phyloP scores from a whole-genome alignment of 2,113 vertebrate species.

The Pipa parva region DNA sequence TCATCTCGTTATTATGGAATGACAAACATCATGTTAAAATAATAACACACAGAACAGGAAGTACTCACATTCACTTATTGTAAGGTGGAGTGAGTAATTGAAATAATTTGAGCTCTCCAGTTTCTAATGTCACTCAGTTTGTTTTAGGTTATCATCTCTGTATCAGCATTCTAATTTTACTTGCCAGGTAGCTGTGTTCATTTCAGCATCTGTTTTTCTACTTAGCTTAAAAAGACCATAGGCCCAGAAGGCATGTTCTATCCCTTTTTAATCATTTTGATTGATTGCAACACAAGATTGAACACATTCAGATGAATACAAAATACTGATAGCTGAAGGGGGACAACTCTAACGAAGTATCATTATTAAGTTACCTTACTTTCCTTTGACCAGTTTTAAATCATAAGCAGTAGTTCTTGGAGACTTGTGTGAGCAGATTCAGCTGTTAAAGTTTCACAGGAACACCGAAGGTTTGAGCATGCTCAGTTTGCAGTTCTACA shows the following conservation, averaged over 20 bases:
- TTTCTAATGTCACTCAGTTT: conserved; percentile 60
- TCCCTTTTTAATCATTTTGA: conserved; percentile 63
- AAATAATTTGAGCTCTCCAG: conserved; percentile 55
- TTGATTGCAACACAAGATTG: conserved; percentile 32
- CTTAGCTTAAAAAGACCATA: conserved; percentile 66
- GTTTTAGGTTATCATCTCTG: conserved; percentile 64
- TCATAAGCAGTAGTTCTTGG: too few relatives aligned
- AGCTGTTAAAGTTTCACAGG: too few relatives aligned
- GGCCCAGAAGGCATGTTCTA: conserved; percentile 65
- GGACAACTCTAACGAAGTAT: conserved; percentile 3
- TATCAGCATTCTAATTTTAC: conserved; percentile 72
- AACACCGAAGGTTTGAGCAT: too few relatives aligned
- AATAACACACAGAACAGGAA: conserved; percentile 60
- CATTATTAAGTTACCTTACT: too few relatives aligned
- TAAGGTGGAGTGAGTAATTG: conserved; percentile 62
- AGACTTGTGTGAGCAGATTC: too few relatives aligned
- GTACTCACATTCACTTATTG: conserved; percentile 62
- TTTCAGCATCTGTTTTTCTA: conserved; percentile 62
- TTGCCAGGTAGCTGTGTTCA: conserved; percentile 68
- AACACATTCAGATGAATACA: conserved; percentile 34
- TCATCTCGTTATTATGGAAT: conserved; percentile 74
- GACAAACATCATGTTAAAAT: conserved; percentile 72
- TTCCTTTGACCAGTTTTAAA: too few relatives aligned
- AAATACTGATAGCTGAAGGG: conserved; percentile 38
- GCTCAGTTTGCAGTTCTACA: too few relatives aligned